Evolutionary conservation across 1,140 invertebrate species (phyloP).

Genomic region (Zelostemma sp.): DNA sequence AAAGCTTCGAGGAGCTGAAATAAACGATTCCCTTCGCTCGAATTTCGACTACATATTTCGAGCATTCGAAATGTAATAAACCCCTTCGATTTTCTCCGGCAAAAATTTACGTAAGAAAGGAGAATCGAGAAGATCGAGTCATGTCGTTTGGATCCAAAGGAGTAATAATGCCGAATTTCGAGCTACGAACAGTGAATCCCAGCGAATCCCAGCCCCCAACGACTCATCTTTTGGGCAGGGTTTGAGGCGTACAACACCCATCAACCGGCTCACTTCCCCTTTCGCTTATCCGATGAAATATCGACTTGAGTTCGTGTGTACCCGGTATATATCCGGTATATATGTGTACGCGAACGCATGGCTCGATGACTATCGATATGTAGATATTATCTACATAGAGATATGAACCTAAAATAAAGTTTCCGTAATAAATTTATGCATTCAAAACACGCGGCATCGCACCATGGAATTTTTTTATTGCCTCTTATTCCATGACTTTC

Average conservation of each 20-base stretch:
- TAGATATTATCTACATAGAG: conserved; percentile 30
- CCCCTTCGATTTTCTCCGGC: background rate
- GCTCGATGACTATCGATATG: conserved; percentile 29
- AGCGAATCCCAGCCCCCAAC: conserved; percentile 30
- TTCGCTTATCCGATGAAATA: conserved; percentile 52
- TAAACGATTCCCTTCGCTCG: no score
- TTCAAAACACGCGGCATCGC: no score
- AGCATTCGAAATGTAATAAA: background rate
- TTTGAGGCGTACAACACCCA: conserved; percentile 30
- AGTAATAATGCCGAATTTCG: conserved; percentile 58
- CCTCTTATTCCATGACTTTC: no score
- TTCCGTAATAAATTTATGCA: no score
- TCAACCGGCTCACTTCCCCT: conserved; percentile 47
- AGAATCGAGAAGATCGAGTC: conserved; percentile 37
- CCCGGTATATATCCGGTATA: conserved; percentile 12
- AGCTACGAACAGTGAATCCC: conserved; percentile 37
- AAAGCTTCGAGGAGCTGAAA: no score
- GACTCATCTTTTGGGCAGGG: conserved; percentile 24
- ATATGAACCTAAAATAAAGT: conserved; percentile 6
- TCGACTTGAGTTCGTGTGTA: conserved; percentile 30
- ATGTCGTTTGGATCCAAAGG: conserved; percentile 57
- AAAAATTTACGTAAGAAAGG: conserved; percentile 2
- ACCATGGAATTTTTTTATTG: no score
- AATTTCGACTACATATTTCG: no score
- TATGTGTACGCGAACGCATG: conserved; percentile 11